phyloP scores from a whole-genome alignment of 53 echinoderm and acorn worm species.

The Antedon mediterranea region DNA sequence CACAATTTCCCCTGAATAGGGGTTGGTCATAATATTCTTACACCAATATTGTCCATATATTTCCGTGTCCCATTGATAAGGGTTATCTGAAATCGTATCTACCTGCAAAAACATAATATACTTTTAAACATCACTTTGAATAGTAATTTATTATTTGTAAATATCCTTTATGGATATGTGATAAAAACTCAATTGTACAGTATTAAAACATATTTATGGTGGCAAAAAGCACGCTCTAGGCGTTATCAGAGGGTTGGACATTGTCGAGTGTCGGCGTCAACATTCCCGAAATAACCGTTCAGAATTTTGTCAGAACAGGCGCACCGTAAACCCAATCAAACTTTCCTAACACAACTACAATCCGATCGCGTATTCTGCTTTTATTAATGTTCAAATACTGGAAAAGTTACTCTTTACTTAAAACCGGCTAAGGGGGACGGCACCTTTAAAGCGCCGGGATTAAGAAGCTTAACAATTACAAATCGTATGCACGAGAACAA shows the following conservation, averaged over 20 bases:
- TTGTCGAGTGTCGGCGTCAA: not conserved
- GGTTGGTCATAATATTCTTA: no score
- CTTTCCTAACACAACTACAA: not conserved
- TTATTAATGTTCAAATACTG: not conserved
- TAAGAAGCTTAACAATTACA: not conserved
- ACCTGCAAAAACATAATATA: no score
- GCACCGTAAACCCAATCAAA: not conserved
- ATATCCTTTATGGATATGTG: no score
- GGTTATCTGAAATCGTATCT: no score
- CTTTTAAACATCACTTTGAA: no score
- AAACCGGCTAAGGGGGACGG: not conserved
- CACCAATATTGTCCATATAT: no score
- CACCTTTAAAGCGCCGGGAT: not conserved
- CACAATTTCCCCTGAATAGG: no score
- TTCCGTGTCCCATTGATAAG: no score
- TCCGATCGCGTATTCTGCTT: not conserved
- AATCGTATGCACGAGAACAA: not conserved
- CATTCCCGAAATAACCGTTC: not conserved
- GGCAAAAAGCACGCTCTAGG: not conserved
- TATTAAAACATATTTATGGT: not conserved
- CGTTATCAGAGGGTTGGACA: not conserved
- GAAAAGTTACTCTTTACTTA: not conserved
- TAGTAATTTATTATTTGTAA: no score
- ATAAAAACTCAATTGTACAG: not conserved
- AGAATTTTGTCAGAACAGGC: not conserved